Evolutionary conservation across 2,888 invertebrate genomes (phyloP), one percentile per base, ranked within the genome.

Genomic region (Gymnoscelis rufifasciata): DNA sequence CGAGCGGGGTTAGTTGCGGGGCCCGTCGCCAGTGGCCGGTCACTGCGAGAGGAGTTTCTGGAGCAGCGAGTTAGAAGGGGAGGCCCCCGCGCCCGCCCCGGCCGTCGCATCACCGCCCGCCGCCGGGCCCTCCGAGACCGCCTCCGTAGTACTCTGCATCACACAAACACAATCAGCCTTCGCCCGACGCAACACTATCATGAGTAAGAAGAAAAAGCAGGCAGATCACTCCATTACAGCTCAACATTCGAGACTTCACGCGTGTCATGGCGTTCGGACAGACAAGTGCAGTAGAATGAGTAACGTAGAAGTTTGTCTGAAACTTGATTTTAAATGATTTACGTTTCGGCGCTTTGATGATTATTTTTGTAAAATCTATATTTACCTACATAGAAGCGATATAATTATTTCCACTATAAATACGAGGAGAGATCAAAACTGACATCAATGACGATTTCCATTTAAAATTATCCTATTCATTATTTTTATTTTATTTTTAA

Each of bases 11-110:
- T n/a, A 27, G 30, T 11, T n/a, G 24, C 13, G 30, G 30, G 13
- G 14, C n/a, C n/a, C n/a, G n/a, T 27, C 14, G 8, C 27, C 14
- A 13, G 13, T 8, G n/a, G 31, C 14, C 7, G 56, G 56, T 92
- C 91, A 93, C 91, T 95, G 95, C 66, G 95, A 95, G 74, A 96
- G 90, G 76, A 95, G 90, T 87, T 95, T 94, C 90, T 95, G 95
- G 70, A 95, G 91, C 78, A 95, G 90, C 75, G 95, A 95, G 66
- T 92, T 93, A 86, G 92, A 59, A 44, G 64, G 62, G 56, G 69
- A 62, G 54, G 56, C 64, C 57, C 53, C 66, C 64, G 59, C 52
- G 63, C 52, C 78, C 75, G 64, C 83, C 82, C 68, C 66, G 64
- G 59, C 52, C 62, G 52, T 78, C 75, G 64, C 83, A 81, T 67